Evolutionary conservation across 2,888 invertebrate species (phyloP).

Genomic region (Cyaniris semiargus): DNA sequence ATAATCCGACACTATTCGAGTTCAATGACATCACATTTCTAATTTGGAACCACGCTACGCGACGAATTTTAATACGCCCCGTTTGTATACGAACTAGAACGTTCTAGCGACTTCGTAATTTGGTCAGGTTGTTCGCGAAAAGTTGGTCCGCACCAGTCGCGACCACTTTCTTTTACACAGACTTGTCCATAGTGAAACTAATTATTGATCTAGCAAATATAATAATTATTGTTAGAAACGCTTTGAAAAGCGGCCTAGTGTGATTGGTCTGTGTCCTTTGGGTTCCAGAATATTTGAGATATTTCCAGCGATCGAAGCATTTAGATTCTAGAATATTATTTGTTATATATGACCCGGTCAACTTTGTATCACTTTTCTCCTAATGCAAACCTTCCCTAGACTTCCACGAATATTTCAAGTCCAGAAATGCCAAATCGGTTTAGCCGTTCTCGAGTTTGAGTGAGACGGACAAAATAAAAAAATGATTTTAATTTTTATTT

Average conservation of each 20-base stretch:
- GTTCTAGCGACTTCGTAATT: not conserved
- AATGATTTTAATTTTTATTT: too few relatives aligned
- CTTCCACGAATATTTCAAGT: too few relatives aligned
- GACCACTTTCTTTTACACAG: slow-evolving; percentile 48
- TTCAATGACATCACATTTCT: slow-evolving; percentile 44
- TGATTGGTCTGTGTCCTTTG: not conserved
- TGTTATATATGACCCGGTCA: too few relatives aligned
- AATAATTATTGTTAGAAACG: slow-evolving; percentile 33
- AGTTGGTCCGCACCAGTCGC: slow-evolving; percentile 36
- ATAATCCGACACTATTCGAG: slow-evolving; percentile 40
- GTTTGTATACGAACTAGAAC: slow-evolving; percentile 13
- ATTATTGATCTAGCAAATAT: slow-evolving; percentile 42
- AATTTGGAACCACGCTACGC: slow-evolving; percentile 41
- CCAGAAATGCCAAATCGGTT: too few relatives aligned
- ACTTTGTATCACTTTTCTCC: too few relatives aligned
- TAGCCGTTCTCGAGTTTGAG: too few relatives aligned
- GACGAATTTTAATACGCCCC: slow-evolving; percentile 14
- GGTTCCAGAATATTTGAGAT: not conserved
- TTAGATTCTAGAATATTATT: not conserved
- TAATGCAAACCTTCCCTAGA: too few relatives aligned
- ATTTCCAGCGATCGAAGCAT: not conserved
- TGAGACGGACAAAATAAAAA: too few relatives aligned
- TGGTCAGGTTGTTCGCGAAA: slow-evolving; percentile 44
- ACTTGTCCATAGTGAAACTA: slow-evolving; percentile 48
- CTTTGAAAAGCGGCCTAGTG: not conserved